phyloP scores from a whole-genome alignment of 2,888 invertebrate species.

The Eulithis testata region DNA sequence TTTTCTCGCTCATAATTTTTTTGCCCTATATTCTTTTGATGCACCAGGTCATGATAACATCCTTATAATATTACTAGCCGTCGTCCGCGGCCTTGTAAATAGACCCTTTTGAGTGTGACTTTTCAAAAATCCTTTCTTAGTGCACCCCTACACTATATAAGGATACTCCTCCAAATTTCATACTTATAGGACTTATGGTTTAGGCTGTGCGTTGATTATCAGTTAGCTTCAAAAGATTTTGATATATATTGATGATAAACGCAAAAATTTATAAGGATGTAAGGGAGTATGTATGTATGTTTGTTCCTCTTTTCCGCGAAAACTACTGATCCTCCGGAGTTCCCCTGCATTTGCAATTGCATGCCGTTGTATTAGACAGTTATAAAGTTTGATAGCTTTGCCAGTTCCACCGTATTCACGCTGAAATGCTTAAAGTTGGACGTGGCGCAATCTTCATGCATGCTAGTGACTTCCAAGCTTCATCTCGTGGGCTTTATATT shows the following conservation, averaged over 20 bases:
- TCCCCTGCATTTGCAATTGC: constrained; percentile 57
- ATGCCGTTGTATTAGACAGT: constrained; percentile 67
- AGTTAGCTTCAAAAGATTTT: too few species aligned
- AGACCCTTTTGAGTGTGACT: too few species aligned
- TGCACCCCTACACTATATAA: too few species aligned
- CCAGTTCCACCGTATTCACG: constrained; percentile 48
- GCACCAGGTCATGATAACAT: constrained; percentile 12
- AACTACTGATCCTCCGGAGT: constrained; percentile 52
- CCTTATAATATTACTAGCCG: not conserved
- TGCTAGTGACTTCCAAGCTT: constrained; percentile 25
- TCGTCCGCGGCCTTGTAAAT: too few species aligned
- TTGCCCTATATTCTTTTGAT: constrained; percentile 16
- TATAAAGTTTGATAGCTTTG: constrained; percentile 72
- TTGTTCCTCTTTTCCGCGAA: too few species aligned
- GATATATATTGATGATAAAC: too few species aligned
- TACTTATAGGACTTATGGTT: too few species aligned
- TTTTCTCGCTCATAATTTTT: constrained; percentile 18
- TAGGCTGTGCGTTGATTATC: too few species aligned
- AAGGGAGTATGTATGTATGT: too few species aligned
- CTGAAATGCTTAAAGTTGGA: constrained; percentile 24
- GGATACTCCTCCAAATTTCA: too few species aligned
- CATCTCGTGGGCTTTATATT: constrained; percentile 3
- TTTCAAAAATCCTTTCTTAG: too few species aligned
- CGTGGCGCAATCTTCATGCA: constrained; percentile 31
- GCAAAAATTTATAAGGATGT: too few species aligned